These are phyloP conservation scores for Sclerodermus sp. DNA, from an alignment of 2,888 invertebrate genomes.

Conservation along the genomic window DNA sequence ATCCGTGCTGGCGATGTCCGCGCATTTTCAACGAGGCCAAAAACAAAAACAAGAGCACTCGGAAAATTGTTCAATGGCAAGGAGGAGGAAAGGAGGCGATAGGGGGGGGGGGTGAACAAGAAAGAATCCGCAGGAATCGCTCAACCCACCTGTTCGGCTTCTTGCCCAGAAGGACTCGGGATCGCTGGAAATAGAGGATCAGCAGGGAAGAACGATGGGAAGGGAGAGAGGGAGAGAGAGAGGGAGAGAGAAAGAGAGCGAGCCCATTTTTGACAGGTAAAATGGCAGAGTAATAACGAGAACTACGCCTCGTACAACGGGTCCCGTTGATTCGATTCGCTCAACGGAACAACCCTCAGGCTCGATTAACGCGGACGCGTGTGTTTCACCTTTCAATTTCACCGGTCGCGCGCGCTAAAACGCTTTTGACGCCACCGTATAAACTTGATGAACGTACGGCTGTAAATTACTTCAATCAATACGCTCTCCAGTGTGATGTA, in stretches of 20 bases:
- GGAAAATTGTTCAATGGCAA: no score
- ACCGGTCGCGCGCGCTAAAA: neutral
- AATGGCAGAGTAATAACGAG: no score
- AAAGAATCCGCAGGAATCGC: conserved; percentile 17
- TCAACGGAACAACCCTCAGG: neutral
- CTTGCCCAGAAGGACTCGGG: no score
- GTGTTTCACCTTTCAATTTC: neutral
- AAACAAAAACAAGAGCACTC: no score
- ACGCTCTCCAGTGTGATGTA: conserved; percentile 1
- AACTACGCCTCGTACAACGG: neutral
- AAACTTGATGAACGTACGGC: conserved; percentile 13
- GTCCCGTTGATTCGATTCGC: neutral
- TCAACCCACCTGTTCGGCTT: no score
- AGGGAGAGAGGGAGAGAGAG: neutral
- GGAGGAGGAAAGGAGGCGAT: neutral
- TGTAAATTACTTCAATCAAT: conserved; percentile 1
- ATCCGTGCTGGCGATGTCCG: neutral
- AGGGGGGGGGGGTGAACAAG: neutral
- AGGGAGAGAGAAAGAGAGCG: neutral
- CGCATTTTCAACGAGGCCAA: no score
- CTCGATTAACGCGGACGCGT: neutral
- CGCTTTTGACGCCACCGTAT: conserved; percentile 3
- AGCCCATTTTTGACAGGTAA: neutral
- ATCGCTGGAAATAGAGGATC: no score
- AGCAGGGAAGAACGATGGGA: no score